A percentile compares a stretch with the other conserved stretches of the same genome.
Evolutionary conservation across 2,797 vertebrate genomes (phyloP).

Genomic region (Heteromormyrus szaboi): DNA sequence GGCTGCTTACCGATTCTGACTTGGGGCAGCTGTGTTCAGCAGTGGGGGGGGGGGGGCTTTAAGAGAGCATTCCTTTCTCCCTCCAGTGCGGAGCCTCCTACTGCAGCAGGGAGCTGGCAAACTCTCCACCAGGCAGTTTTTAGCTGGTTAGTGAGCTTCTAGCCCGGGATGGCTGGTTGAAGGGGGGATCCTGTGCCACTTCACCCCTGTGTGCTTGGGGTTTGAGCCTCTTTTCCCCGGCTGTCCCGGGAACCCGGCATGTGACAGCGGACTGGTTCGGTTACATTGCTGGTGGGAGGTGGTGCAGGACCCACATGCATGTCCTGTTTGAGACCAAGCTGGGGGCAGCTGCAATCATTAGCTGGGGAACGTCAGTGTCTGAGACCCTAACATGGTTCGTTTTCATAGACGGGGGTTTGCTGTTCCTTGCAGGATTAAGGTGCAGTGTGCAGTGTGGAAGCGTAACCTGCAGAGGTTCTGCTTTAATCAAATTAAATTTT

Average conservation of each 20-base stretch:
- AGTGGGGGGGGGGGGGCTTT: not conserved
- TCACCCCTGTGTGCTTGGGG: slow-evolving; percentile 58
- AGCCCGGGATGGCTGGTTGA: slow-evolving; percentile 6
- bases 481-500: not conserved
- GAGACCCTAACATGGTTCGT: not conserved
- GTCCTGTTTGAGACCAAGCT: slow-evolving; percentile 1
- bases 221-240: slow-evolving; percentile 52
- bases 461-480: not conserved
- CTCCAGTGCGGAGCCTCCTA: not conserved
- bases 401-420: not conserved
- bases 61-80: not conserved
- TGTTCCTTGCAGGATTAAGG: not conserved
- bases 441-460: not conserved
- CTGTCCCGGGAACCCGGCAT: slow-evolving; percentile 44
- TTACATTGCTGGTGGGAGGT: slow-evolving; percentile 20
- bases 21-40: slow-evolving; percentile 26
- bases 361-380: not conserved
- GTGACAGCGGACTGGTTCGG: slow-evolving; percentile 36
- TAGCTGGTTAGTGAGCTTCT: not conserved
- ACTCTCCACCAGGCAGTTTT: not conserved
- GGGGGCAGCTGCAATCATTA: not conserved
- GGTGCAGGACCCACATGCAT: not conserved
- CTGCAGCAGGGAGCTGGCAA: not conserved
- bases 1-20: slow-evolving; percentile 37
- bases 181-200: slow-evolving; percentile 27